These are phyloP conservation scores for Narcine bancroftii DNA, from an alignment of 2,113 vertebrate species.

Conservation along the genomic window DNA sequence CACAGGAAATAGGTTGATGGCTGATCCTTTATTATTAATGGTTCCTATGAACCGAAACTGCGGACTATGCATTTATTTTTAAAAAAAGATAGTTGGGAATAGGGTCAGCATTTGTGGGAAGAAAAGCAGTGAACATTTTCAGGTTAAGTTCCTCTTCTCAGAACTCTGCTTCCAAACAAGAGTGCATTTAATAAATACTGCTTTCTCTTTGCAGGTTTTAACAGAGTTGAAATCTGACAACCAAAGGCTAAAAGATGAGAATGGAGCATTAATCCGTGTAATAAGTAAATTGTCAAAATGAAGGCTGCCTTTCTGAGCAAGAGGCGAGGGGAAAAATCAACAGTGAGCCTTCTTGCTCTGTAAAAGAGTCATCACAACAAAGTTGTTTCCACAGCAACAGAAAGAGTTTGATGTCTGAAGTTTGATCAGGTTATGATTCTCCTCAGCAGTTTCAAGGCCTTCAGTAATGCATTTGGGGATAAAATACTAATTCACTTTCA, in stretches of 20 bases:
- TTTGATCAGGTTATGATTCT: not conserved
- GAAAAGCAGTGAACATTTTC: no score
- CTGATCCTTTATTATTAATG: no score
- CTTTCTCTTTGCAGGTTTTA: slow-evolving; percentile 66
- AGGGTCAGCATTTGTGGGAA: no score
- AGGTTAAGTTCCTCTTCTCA: no score
- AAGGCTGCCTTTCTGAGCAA: slow-evolving; percentile 43
- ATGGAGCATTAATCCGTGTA: slow-evolving; percentile 91
- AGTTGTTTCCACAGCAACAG: not conserved
- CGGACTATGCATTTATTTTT: no score
- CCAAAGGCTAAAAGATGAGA: slow-evolving; percentile 94
- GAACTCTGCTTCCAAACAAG: no score
- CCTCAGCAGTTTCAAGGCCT: not conserved
- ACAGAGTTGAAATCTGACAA: slow-evolving; percentile 94
- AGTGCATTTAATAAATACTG: not conserved
- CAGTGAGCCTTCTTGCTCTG: slow-evolving; percentile 21
- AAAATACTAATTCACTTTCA: not conserved
- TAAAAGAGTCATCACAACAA: not conserved
- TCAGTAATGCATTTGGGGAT: not conserved
- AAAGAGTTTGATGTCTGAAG: not conserved
- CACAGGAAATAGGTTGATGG: no score
- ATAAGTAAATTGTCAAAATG: slow-evolving; percentile 98
- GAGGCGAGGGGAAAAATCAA: slow-evolving; percentile 37
- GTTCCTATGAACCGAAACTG: no score
- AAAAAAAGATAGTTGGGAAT: no score